phyloP scores from a whole-genome alignment of 2,888 invertebrate species.

The Platycnemis pennipes region DNA sequence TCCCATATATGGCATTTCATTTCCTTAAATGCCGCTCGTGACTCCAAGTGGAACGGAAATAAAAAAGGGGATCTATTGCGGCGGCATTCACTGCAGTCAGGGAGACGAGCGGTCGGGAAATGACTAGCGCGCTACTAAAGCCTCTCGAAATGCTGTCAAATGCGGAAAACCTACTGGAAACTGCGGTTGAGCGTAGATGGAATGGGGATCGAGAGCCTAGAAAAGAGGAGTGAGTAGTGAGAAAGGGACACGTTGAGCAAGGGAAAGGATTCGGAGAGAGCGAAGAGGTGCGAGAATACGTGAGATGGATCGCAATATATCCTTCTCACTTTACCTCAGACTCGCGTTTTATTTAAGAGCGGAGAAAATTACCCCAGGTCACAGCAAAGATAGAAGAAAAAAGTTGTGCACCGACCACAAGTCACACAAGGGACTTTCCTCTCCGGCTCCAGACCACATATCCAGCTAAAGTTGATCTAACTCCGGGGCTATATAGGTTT shows the following conservation, averaged over 20 bases:
- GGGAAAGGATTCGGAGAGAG: not conserved
- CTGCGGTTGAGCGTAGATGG: not conserved
- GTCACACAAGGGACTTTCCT: too few species aligned
- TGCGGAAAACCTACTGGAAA: not conserved
- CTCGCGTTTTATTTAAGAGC: too few species aligned
- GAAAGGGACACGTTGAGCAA: too few species aligned
- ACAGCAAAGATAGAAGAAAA: too few species aligned
- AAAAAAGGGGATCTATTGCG: not conserved
- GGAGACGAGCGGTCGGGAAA: not conserved
- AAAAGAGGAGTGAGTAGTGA: not conserved
- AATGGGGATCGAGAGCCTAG: not conserved
- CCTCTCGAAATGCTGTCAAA: not conserved
- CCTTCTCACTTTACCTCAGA: not conserved
- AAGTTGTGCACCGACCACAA: too few species aligned
- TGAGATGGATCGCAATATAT: not conserved
- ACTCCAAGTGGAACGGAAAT: not conserved
- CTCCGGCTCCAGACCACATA: too few species aligned
- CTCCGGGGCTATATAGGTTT: too few species aligned
- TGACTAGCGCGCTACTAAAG: not conserved
- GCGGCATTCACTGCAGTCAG: not conserved
- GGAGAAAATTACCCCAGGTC: too few species aligned
- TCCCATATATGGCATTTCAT: conserved; percentile 7
- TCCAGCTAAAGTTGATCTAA: too few species aligned
- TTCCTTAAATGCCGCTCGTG: not conserved
- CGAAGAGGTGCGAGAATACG: not conserved